Conservation (phyloP, 2,797 vertebrate species). For the Acipenser transmontanus region DNA sequence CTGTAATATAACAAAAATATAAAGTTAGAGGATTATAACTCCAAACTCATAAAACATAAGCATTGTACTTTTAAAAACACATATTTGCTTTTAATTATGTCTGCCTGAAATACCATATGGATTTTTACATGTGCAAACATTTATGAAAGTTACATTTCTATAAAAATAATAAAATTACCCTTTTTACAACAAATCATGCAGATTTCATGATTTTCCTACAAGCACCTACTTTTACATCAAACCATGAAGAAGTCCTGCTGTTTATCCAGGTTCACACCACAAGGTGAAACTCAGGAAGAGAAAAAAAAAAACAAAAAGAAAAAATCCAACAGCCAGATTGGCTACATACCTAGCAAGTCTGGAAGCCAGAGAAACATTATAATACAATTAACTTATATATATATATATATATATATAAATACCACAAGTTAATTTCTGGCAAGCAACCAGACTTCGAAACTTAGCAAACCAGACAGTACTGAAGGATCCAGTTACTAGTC, state of each 20-base stretch:
- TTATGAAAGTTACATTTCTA: constrained; percentile 53
- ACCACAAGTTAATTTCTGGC: constrained; percentile 2
- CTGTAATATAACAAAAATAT: constrained; percentile 77
- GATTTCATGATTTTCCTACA: constrained; percentile 59
- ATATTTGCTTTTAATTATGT: constrained; percentile 44
- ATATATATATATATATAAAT: constrained; percentile 3
- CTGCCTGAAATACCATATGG: constrained; percentile 40
- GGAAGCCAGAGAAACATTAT: constrained; percentile 20
- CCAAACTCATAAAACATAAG: constrained; percentile 12
- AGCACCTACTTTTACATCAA: constrained; percentile 46
- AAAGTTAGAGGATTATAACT: constrained; percentile 42
- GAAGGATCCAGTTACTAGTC: constrained; percentile 15
- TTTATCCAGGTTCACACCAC: constrained; percentile 90
- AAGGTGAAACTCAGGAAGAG: constrained; percentile 49
- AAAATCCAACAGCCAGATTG: constrained; percentile 17
- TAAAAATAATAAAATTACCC: constrained; percentile 51
- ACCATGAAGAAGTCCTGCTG: constrained; percentile 83
- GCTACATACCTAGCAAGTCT: constrained; percentile 21
- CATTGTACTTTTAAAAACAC: constrained; percentile 31
- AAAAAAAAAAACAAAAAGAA: constrained; percentile 32
- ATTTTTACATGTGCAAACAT: constrained; percentile 43
- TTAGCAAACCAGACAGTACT: background rate
- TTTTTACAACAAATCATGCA: constrained; percentile 82
- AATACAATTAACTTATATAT: constrained; percentile 9
- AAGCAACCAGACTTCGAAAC: background rate